Conservation (phyloP, 2,113 vertebrate species). For the Eublepharis macularius region DNA sequence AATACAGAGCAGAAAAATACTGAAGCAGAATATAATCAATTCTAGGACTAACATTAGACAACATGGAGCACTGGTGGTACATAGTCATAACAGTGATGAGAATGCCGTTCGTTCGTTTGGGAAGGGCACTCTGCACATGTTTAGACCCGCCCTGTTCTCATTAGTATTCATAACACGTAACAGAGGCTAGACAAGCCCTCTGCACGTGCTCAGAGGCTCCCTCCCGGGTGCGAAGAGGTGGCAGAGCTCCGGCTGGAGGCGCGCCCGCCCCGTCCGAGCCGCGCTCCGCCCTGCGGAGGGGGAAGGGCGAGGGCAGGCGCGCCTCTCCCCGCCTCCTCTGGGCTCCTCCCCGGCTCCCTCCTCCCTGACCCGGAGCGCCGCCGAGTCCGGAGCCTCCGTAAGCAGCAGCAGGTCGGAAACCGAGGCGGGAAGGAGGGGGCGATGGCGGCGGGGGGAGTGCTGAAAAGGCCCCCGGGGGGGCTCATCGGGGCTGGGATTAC, state of each 20-base stretch:
- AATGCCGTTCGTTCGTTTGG: too few species aligned
- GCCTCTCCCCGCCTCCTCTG: neutral
- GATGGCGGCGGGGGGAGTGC: neutral
- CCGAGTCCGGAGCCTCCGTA: neutral
- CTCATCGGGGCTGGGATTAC: rapidly evolving
- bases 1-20: too few species aligned
- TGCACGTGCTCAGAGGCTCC: rapidly evolving
- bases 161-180: rapidly evolving
- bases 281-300: neutral
- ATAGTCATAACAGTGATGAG: too few species aligned
- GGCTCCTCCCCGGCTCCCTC: neutral
- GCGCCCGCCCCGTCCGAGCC: rapidly evolving
- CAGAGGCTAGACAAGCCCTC: neutral
- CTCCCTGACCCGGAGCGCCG: neutral
- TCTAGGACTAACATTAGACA: too few species aligned
- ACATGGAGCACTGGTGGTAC: too few species aligned
- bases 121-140: too few species aligned
- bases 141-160: too few species aligned
- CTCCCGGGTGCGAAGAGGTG: too few species aligned
- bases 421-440: neutral
- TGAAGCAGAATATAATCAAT: too few species aligned
- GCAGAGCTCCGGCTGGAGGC: too few species aligned
- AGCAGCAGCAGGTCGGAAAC: neutral
- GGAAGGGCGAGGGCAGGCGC: neutral
- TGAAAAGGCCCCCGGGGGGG: neutral